phyloP scores from a whole-genome alignment of 2,113 vertebrate genomes.

The Austrofundulus limnaeus region DNA sequence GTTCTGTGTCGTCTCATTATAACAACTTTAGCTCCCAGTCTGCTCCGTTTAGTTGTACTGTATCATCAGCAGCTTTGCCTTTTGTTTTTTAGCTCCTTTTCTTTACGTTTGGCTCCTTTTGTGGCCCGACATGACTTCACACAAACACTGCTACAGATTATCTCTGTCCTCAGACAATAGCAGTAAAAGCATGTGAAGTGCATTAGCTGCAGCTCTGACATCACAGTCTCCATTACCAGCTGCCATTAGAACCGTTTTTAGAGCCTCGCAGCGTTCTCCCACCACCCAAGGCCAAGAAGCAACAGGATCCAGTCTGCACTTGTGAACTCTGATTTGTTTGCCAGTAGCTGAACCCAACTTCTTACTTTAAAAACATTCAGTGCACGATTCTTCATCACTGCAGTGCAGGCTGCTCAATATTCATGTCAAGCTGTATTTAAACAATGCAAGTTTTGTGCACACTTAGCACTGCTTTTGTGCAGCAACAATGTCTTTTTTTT shows the following conservation, averaged over 20 bases:
- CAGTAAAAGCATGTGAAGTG: constrained; percentile 26
- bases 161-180: constrained; percentile 12
- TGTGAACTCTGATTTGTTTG: constrained; percentile 25
- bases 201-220: constrained; percentile 39
- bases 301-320: constrained; percentile 17
- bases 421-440: background rate
- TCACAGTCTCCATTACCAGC: constrained; percentile 32
- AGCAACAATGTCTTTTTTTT: background rate
- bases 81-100: background rate
- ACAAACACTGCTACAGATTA: constrained; percentile 8
- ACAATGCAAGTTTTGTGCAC: background rate
- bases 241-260: constrained; percentile 14
- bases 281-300: constrained; percentile 9
- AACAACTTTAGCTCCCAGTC: background rate
- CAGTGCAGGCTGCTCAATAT: background rate
- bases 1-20: background rate
- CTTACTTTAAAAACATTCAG: constrained; percentile 1
- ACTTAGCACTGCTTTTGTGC: background rate
- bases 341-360: constrained; percentile 1
- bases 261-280: constrained; percentile 13
- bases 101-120: background rate
- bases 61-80: background rate
- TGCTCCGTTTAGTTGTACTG: background rate
- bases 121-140: too few species aligned
- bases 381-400: background rate